Conservation (phyloP, 2,113 vertebrate species). For the Lagopus leucura region DNA sequence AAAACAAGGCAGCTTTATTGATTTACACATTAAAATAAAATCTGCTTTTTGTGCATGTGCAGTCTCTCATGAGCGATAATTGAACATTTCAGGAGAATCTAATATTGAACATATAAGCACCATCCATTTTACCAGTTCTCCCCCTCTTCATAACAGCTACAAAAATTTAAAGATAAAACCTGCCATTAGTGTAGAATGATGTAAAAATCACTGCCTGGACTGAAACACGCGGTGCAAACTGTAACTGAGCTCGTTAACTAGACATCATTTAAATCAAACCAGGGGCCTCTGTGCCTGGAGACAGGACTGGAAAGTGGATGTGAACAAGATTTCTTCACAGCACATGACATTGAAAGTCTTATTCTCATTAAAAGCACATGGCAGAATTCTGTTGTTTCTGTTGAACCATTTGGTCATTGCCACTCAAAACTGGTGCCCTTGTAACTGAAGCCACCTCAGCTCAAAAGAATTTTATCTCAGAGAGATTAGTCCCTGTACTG, state of each 20-base stretch:
- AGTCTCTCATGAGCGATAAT: slow-evolving; percentile 74
- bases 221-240: background rate
- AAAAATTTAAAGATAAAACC: slow-evolving; percentile 74
- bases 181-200: slow-evolving; percentile 71
- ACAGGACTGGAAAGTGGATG: background rate
- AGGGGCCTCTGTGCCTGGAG: background rate
- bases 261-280: background rate
- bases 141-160: slow-evolving; percentile 33
- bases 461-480: background rate
- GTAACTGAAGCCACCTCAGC: background rate
- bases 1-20: slow-evolving; percentile 72
- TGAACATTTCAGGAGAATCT: slow-evolving; percentile 71
- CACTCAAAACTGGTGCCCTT: background rate
- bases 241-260: background rate
- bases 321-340: rapidly evolving
- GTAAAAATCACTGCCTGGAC: slow-evolving; percentile 71
- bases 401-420: background rate
- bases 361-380: background rate
- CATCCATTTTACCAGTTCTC: background rate
- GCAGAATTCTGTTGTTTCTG: background rate
- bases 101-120: slow-evolving; percentile 69
- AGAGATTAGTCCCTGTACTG: background rate
- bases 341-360: background rate
- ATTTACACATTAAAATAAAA: slow-evolving; percentile 79
- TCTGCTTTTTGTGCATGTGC: slow-evolving; percentile 62